phyloP scores from a whole-genome alignment of 2,113 vertebrate species.

The Orientallactaga bullata region DNA sequence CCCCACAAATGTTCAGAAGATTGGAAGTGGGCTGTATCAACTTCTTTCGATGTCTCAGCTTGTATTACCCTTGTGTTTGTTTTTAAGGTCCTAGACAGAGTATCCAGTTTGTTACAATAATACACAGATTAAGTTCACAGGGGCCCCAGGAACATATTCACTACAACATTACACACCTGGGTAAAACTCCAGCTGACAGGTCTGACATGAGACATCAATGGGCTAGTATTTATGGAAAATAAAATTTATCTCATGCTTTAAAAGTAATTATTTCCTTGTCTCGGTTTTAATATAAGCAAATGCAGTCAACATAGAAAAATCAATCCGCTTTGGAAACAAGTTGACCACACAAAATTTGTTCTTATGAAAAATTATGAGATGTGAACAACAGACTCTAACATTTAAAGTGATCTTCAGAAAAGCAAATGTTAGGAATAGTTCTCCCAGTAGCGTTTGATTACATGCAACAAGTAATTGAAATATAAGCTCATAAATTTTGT shows the following conservation, averaged over 20 bases:
- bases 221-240: slow-evolving; percentile 71
- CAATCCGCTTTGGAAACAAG: slow-evolving; percentile 50
- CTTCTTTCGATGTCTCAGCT: slow-evolving; percentile 59
- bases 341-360: slow-evolving; percentile 11
- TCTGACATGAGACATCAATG: slow-evolving; percentile 65
- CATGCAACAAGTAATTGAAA: slow-evolving; percentile 69
- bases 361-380: slow-evolving; percentile 56
- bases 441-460: slow-evolving; percentile 53
- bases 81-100: slow-evolving; percentile 67
- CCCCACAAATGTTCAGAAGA: slow-evolving; percentile 2
- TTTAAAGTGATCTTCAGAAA: slow-evolving; percentile 31
- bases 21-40: slow-evolving; percentile 26
- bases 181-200: slow-evolving; percentile 76
- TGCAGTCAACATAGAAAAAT: slow-evolving; percentile 49
- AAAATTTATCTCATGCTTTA: slow-evolving; percentile 55
- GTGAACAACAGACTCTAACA: slow-evolving; percentile 21
- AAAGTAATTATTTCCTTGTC: slow-evolving; percentile 64
- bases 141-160: slow-evolving; percentile 62
- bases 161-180: slow-evolving; percentile 72
- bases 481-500: slow-evolving; percentile 42
- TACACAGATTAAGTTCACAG: slow-evolving; percentile 74
- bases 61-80: slow-evolving; percentile 40
- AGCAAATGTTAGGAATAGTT: slow-evolving; percentile 52
- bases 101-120: slow-evolving; percentile 77
- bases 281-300: slow-evolving; percentile 63